Conservation (phyloP, 2,888 invertebrate genomes). For the Cyclophora punctaria region DNA sequence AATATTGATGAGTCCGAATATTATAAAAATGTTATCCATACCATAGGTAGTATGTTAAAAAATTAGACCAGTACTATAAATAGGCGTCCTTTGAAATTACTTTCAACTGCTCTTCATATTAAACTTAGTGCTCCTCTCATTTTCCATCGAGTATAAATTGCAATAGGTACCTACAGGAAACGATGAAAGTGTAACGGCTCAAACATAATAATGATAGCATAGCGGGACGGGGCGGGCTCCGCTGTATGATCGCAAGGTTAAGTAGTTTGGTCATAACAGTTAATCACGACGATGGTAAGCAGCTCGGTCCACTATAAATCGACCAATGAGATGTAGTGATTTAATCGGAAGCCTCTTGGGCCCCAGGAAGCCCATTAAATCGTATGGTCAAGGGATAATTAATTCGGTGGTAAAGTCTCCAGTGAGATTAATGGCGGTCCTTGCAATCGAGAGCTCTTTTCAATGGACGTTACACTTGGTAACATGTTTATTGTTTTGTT, state of each 20-base stretch:
- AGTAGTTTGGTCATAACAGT: slow-evolving; percentile 21
- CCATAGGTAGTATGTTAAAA: too few relatives aligned
- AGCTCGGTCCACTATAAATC: slow-evolving; percentile 58
- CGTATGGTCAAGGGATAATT: slow-evolving; percentile 75
- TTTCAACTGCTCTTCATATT: too few relatives aligned
- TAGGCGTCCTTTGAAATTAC: too few relatives aligned
- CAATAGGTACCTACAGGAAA: too few relatives aligned
- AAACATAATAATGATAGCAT: too few relatives aligned
- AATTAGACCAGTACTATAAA: too few relatives aligned
- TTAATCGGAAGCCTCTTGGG: slow-evolving; percentile 71
- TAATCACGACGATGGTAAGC: slow-evolving; percentile 21
- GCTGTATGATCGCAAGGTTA: slow-evolving; percentile 18
- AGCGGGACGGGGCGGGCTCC: too few relatives aligned
- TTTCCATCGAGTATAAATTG: too few relatives aligned
- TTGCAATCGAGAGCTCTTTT: slow-evolving; percentile 56
- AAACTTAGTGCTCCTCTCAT: too few relatives aligned
- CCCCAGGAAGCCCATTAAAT: slow-evolving; percentile 73
- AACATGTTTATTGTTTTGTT: slow-evolving; percentile 52
- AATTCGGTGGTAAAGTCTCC: slow-evolving; percentile 68
- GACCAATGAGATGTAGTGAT: slow-evolving; percentile 73
- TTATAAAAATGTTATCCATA: too few relatives aligned
- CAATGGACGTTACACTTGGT: slow-evolving; percentile 36
- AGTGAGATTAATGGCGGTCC: slow-evolving; percentile 68
- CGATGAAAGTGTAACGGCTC: too few relatives aligned
- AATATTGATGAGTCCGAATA: too few relatives aligned